These are phyloP conservation scores for Mesembrinibis cayennensis DNA, from an alignment of 2,113 vertebrate species.

Conservation along the genomic window DNA sequence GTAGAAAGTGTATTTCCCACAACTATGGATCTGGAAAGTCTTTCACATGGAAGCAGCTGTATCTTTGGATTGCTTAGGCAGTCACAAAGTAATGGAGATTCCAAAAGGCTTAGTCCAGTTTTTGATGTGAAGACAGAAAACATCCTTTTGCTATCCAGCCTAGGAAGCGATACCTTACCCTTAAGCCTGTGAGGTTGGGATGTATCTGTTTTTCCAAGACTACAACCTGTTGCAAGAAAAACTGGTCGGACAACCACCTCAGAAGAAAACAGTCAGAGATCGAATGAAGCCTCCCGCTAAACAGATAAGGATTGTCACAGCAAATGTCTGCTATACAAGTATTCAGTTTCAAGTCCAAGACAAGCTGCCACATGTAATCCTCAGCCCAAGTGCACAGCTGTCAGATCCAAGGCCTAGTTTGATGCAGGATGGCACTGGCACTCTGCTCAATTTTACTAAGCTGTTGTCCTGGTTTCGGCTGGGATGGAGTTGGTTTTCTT, in stretches of 20 bases:
- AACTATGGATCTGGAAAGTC: neutral
- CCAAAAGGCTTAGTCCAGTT: neutral
- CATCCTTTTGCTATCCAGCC: neutral
- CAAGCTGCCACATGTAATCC: neutral
- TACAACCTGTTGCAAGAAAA: neutral
- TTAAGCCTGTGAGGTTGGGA: neutral
- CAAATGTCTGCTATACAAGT: neutral
- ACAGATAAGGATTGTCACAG: neutral
- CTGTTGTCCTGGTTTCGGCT: too few relatives aligned
- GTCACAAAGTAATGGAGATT: neutral
- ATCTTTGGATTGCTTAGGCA: neutral
- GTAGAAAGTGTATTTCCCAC: neutral
- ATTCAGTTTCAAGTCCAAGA: neutral
- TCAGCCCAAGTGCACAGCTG: neutral
- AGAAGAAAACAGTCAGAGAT: neutral
- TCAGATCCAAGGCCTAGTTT: neutral
- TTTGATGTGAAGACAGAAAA: neutral
- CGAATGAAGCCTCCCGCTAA: neutral
- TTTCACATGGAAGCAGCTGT: neutral
- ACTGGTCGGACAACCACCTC: neutral
- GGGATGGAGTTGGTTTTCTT: too few relatives aligned
- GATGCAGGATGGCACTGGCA: neutral
- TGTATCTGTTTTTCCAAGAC: neutral
- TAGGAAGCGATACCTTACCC: neutral
- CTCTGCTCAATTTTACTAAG: neutral